Evolutionary conservation across 2,888 invertebrate genomes (phyloP), one percentile per base, ranked within the genome.

Genomic region (Ditula angustiorana): DNA sequence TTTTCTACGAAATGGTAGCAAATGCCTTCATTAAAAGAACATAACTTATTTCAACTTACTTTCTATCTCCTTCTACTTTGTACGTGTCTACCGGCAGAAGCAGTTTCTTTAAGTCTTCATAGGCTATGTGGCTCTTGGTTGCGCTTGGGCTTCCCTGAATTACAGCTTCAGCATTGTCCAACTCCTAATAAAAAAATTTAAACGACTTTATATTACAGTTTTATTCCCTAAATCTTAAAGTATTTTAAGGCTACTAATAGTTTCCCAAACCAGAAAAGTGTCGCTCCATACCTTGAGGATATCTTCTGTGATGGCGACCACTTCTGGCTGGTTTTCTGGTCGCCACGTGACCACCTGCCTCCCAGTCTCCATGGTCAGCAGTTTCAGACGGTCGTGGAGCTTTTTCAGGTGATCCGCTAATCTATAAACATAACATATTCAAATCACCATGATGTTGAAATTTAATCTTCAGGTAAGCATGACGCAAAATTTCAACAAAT

Each of bases 291-390:
- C 87, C 79, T 84, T 69, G 5, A 85, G 56, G 16, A 87, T 78
- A 52, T 83, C 74, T 2, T 79, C 73, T 0, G 77, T 82, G 23
- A 81, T 70, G 2, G 67, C 58, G 2, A 74, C 67, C 13, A 76
- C 68, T 10, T 81, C 80, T 0, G 75, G 76, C 1, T 74, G 71
- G 13, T 77, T 71, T 0, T 67, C 49, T 0, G 78, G 70, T 67
- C 82, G 82, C 87, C 87, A 88, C 0, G 80, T 81, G 35, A 79
- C 82, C 4, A 80, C 74, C 10, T 80, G 79, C 23, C 80, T 71
- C 63, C 82, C 77, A 7, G 70, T 71, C 2, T 72, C 68, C 65
- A 78, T 74, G 3, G 82, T 73, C 47, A 82, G 72, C 2, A 72
- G 69, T 67, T 79, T 79, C 46, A 85, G 67, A n/a, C 81, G 69